Evolutionary conservation across 2,888 invertebrate species (phyloP), one percentile per base, ranked within the genome.

Genomic region (Cantharis rustica): DNA sequence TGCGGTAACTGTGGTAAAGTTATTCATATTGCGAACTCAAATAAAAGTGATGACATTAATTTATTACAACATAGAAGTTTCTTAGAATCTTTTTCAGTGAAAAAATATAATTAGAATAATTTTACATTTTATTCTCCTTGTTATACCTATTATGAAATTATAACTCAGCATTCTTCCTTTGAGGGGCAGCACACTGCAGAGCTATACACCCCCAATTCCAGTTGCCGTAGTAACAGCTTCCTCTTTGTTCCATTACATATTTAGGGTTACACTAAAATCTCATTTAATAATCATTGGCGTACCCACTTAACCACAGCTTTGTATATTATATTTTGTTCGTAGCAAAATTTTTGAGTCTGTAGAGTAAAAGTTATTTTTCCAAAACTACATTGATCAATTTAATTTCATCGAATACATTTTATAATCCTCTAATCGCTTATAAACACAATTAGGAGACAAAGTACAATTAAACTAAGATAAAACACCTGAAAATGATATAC

Each of bases 171-270:
- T 71, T 81, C 78, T 76, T 77, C 79, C 82, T 80, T 71, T 79
- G 78, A 73, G 81, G 77, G 83, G 83, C 85, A 84, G 83, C 84
- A 85, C 84, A 78, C 76, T 80, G 77, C 79, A 80, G 73, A 66
- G 73, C 72, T 78, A 75, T 76, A 75, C 80, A 72, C 79, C 81
- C 82, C 76, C 77, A 80, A n/a, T 83, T 79, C 80, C 77, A 68
- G 87, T 88, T 84, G 80, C 86, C 83, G 86, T 86, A 83, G 84
- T 77, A 80, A 87, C 87, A 80, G 87, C 87, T 83, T 87, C 85
- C 83, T 84, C 87, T 87, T 88, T 87, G 87, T 87, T 87, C 87
- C 85, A 85, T 83, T 85, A n/a, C 47, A 66, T 71, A 27, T 72
- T 75, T 61, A 47, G 78, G 78, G 78, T 75, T 66, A 63, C 31